A percentile compares a stretch with the other conserved stretches of the same genome.
These are phyloP conservation scores for Nasonia giraulti DNA, from an alignment of 1,140 invertebrate species.

Conservation along the genomic window DNA sequence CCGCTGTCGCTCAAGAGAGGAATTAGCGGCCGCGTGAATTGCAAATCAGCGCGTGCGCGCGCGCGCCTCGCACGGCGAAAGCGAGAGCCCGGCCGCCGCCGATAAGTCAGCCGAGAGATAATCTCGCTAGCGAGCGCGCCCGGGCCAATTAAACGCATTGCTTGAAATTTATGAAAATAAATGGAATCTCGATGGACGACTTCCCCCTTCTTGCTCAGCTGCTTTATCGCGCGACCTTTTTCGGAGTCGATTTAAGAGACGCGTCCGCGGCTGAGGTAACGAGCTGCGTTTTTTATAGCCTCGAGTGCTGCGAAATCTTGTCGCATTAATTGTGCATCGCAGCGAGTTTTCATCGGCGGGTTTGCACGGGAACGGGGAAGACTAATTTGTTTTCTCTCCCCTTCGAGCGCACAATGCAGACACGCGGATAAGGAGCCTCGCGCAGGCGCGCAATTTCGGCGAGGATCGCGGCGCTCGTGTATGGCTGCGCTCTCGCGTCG, in stretches of 20 bases:
- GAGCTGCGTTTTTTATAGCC: constrained; percentile 9
- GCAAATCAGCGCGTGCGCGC: constrained; percentile 4
- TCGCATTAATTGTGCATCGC: too few species aligned
- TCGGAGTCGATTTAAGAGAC: constrained; percentile 18
- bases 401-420: not conserved
- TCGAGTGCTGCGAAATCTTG: not conserved
- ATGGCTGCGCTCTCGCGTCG: not conserved
- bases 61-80: not conserved
- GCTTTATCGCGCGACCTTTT: not conserved
- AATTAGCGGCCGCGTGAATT: constrained; percentile 20
- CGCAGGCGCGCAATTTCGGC: not conserved
- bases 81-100: not conserved
- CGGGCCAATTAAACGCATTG: constrained; percentile 40
- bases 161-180: constrained; percentile 42
- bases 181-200: constrained; percentile 11
- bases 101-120: constrained; percentile 7
- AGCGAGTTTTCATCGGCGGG: too few species aligned
- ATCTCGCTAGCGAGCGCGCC: not conserved
- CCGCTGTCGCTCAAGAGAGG: constrained; percentile 22
- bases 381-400: not conserved
- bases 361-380: not conserved
- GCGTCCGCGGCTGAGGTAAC: not conserved
- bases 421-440: not conserved
- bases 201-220: not conserved
- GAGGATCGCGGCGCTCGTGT: not conserved